Evolutionary conservation across 2,888 invertebrate genomes (phyloP).

Genomic region (Anorthoa munda): DNA sequence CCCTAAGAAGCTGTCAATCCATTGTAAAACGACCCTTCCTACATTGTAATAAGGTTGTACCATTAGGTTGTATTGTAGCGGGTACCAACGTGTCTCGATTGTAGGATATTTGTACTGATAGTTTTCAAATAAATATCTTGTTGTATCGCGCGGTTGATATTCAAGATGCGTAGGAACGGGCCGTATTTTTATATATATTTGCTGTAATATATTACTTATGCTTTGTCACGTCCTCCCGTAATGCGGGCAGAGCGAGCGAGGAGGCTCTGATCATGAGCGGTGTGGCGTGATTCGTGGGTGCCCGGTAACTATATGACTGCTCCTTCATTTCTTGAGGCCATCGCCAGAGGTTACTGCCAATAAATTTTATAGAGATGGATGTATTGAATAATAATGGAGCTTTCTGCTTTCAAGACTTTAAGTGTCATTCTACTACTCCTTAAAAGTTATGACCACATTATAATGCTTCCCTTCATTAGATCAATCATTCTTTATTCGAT

Average conservation of each 20-base stretch:
- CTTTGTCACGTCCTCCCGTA: slow-evolving; percentile 55
- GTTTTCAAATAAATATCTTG: slow-evolving; percentile 68
- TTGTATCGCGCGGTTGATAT: slow-evolving; percentile 64
- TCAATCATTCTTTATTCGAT: background rate
- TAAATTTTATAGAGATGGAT: slow-evolving; percentile 18
- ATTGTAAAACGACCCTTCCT: slow-evolving; percentile 48
- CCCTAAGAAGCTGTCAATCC: slow-evolving; percentile 16
- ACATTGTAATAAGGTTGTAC: slow-evolving; percentile 44
- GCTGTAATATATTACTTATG: slow-evolving; percentile 38
- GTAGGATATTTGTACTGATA: slow-evolving; percentile 67
- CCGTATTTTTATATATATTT: slow-evolving; percentile 48
- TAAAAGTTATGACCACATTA: background rate
- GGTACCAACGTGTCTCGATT: slow-evolving; percentile 58
- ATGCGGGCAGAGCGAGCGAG: slow-evolving; percentile 26
- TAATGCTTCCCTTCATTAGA: background rate
- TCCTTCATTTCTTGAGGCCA: slow-evolving; percentile 14
- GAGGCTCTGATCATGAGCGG: slow-evolving; percentile 10
- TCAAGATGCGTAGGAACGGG: slow-evolving; percentile 63
- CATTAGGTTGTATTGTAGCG: slow-evolving; percentile 51
- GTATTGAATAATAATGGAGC: slow-evolving; percentile 10
- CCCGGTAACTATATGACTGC: slow-evolving; percentile 17
- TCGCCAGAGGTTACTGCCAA: slow-evolving; percentile 1
- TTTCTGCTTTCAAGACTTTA: background rate
- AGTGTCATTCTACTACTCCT: background rate
- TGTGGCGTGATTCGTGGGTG: slow-evolving; percentile 21